A percentile compares a stretch with the other conserved stretches of the same genome.
These are phyloP conservation scores for Drosophila murphyi DNA, from an alignment of 1,140 invertebrate genomes.

Conservation along the genomic window DNA sequence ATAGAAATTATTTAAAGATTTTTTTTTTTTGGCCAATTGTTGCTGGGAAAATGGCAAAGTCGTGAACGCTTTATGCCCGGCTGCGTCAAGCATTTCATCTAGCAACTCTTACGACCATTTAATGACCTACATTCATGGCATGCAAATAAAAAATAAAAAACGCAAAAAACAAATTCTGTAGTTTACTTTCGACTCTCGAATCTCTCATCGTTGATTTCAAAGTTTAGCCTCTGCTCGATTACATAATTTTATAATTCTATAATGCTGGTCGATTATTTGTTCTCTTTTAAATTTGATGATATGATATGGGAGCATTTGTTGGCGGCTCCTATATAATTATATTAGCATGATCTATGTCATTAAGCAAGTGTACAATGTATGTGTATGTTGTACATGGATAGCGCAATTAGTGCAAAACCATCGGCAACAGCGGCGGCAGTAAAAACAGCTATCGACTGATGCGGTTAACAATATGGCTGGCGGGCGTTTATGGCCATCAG, in stretches of 20 bases:
- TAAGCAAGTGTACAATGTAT: conserved; percentile 43
- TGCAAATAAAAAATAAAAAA: conserved; percentile 31
- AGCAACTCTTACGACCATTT: conserved; percentile 29
- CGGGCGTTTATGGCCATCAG: conserved; percentile 74
- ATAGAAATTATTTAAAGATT: conserved; percentile 73
- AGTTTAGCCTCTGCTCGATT: conserved; percentile 24
- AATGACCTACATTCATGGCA: conserved; percentile 41
- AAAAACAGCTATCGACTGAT: conserved; percentile 72
- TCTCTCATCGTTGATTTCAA: conserved; percentile 16
- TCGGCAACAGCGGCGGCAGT: conserved; percentile 14
- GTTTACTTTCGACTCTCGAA: conserved; percentile 9
- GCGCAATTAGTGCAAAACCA: conserved; percentile 69
- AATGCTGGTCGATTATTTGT: conserved; percentile 21
- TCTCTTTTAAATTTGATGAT: conserved; percentile 58
- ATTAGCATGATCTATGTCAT: conserved; percentile 82
- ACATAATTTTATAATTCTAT: conserved; percentile 18
- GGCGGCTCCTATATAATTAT: conserved; percentile 64
- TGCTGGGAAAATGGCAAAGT: conserved; percentile 46
- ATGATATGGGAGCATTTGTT: conserved; percentile 63
- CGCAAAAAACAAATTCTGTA: not conserved
- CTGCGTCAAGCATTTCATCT: conserved; percentile 47
- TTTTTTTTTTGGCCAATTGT: conserved; percentile 24
- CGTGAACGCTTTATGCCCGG: conserved; percentile 32
- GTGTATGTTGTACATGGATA: conserved; percentile 43
- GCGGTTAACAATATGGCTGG: conserved; percentile 72